A percentile compares a stretch with the other conserved stretches of the same genome.
phyloP scores from a whole-genome alignment of 2,113 vertebrate genomes.

The Gnathonemus echidnorhynchus region DNA sequence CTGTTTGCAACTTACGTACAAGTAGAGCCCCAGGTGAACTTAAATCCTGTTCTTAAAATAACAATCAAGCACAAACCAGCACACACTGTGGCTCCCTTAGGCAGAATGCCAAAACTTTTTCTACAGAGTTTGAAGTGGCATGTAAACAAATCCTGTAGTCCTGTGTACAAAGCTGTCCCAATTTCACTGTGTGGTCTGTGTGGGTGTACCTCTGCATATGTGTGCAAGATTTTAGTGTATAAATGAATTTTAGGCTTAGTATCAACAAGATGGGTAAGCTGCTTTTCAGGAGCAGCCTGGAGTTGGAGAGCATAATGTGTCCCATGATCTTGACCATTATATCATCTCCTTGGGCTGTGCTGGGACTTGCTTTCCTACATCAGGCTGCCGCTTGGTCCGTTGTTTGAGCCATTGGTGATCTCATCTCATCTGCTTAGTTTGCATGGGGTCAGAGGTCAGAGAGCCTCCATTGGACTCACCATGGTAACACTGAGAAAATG shows the following conservation, averaged over 20 bases:
- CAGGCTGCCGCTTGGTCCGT: background rate
- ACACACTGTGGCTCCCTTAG: background rate
- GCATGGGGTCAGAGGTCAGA: background rate
- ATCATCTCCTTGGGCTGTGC: background rate
- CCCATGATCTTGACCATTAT: background rate
- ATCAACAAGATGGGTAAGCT: background rate
- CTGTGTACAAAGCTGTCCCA: background rate
- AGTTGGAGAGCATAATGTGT: background rate
- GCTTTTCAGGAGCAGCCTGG: background rate
- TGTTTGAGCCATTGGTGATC: background rate
- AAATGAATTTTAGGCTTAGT: background rate
- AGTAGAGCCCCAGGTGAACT: constrained; percentile 7
- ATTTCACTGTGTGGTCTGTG: background rate
- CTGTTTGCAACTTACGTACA: constrained; percentile 25
- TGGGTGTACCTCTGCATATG: background rate
- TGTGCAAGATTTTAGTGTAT: background rate
- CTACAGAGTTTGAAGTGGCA: background rate
- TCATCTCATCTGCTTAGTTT: background rate
- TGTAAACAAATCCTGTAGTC: background rate
- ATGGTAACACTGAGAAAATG: constrained; percentile 40
- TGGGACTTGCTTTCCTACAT: background rate
- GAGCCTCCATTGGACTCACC: constrained; percentile 26
- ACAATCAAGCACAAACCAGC: background rate
- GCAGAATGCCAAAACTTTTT: background rate
- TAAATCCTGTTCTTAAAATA: background rate